A percentile compares a stretch with the other conserved stretches of the same genome.
phyloP scores from a whole-genome alignment of 2,888 invertebrate genomes.

The Rhagonycha lutea region DNA sequence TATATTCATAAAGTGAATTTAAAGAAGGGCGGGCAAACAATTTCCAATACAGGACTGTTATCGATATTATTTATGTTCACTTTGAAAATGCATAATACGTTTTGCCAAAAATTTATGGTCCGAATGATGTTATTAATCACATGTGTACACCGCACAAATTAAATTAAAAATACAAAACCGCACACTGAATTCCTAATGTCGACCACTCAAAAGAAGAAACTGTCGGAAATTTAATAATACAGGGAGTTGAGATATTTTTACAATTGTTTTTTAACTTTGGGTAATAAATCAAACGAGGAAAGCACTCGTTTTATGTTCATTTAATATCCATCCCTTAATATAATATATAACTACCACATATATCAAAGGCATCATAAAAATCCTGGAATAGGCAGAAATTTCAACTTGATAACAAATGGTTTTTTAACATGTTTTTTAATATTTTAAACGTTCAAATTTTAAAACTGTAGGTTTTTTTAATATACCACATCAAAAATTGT shows the following conservation, averaged over 20 bases:
- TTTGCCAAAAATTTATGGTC: constrained; percentile 22
- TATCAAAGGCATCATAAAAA: constrained; percentile 24
- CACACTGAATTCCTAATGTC: neutral
- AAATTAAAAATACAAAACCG: constrained; percentile 10
- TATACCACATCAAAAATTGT: neutral
- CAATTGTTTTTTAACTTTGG: constrained; percentile 35
- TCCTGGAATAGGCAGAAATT: constrained; percentile 17
- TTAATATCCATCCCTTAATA: constrained; percentile 32
- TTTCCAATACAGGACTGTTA: constrained; percentile 18
- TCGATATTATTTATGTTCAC: constrained; percentile 27
- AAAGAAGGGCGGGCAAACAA: constrained; percentile 13
- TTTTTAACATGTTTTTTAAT: constrained; percentile 25
- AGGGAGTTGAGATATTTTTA: constrained; percentile 27
- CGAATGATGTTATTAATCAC: constrained; percentile 15
- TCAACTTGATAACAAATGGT: constrained; percentile 23
- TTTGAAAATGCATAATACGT: constrained; percentile 7
- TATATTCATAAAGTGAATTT: constrained; percentile 8
- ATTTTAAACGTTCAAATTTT: constrained; percentile 1
- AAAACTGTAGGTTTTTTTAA: neutral
- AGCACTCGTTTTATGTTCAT: constrained; percentile 37
- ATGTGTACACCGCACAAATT: constrained; percentile 11
- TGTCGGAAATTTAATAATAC: neutral
- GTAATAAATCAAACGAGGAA: constrained; percentile 34
- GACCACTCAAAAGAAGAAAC: neutral
- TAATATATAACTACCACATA: constrained; percentile 24